Evolutionary conservation across 2,113 vertebrate species (phyloP).

Genomic region (Nesoenas mayeri): DNA sequence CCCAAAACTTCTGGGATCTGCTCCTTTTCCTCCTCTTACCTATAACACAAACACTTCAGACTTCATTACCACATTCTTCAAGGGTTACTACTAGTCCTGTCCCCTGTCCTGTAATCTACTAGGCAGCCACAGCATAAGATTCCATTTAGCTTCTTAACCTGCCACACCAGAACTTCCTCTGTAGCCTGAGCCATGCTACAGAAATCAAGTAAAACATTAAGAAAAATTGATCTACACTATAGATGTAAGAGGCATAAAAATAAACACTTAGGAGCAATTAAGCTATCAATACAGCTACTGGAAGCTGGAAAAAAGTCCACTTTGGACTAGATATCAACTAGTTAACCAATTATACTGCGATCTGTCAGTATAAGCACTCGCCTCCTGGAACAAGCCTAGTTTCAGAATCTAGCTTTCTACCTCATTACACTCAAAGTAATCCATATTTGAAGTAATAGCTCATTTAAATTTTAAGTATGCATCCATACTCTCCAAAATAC

Average conservation of each 20-base stretch:
- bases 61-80: background rate
- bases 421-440: background rate
- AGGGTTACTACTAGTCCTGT: background rate
- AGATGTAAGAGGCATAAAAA: background rate
- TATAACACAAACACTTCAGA: background rate
- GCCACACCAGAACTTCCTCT: background rate
- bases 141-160: constrained; percentile 23
- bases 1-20: background rate
- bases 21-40: background rate
- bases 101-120: background rate
- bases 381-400: background rate
- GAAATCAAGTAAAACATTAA: background rate
- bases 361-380: background rate
- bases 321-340: background rate
- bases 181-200: background rate
- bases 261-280: background rate
- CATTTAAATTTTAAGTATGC: background rate
- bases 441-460: background rate
- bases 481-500: background rate
- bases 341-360: background rate
- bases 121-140: background rate
- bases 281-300: background rate
- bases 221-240: background rate
- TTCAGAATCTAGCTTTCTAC: background rate
- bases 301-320: background rate